These are phyloP conservation scores for Crax fasciolata DNA, from an alignment of 2,797 vertebrate species.

Conservation along the genomic window DNA sequence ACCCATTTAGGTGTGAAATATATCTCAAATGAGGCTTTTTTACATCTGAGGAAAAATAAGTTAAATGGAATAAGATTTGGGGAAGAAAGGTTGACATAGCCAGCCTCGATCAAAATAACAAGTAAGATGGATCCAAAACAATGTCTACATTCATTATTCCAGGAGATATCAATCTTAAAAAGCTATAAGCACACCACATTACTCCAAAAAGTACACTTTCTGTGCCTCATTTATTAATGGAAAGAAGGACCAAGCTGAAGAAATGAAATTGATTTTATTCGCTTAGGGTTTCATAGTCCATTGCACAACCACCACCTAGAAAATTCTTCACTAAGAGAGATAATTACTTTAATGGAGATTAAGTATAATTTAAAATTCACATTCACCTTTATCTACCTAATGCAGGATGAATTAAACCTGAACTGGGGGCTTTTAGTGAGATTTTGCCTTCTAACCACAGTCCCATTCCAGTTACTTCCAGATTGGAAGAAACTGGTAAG, in stretches of 20 bases:
- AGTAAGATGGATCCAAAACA: background rate
- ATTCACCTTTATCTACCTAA: constrained; percentile 75
- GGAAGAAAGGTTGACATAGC: background rate
- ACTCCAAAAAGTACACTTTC: constrained; percentile 43
- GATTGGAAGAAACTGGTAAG: no score
- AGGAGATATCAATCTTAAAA: constrained; percentile 14
- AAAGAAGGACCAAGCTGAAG: constrained; percentile 53
- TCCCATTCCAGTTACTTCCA: background rate
- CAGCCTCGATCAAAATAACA: background rate
- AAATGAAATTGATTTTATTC: constrained; percentile 76
- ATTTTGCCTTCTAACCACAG: background rate
- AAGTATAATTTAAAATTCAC: constrained; percentile 76
- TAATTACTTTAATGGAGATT: constrained; percentile 79
- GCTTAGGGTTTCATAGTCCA: constrained; percentile 71
- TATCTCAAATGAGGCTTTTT: background rate
- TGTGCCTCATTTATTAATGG: constrained; percentile 72
- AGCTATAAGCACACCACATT: background rate
- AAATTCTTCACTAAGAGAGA: constrained; percentile 77
- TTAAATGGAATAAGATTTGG: background rate
- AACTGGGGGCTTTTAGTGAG: background rate
- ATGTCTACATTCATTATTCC: background rate
- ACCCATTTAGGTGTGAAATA: constrained; percentile 51
- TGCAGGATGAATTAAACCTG: constrained; percentile 64
- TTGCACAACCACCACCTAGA: constrained; percentile 69
- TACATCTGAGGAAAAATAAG: background rate